A percentile compares a stretch with the other conserved stretches of the same genome.
These are phyloP conservation scores for Andricus curvator DNA, from an alignment of 2,888 invertebrate species.

Conservation along the genomic window DNA sequence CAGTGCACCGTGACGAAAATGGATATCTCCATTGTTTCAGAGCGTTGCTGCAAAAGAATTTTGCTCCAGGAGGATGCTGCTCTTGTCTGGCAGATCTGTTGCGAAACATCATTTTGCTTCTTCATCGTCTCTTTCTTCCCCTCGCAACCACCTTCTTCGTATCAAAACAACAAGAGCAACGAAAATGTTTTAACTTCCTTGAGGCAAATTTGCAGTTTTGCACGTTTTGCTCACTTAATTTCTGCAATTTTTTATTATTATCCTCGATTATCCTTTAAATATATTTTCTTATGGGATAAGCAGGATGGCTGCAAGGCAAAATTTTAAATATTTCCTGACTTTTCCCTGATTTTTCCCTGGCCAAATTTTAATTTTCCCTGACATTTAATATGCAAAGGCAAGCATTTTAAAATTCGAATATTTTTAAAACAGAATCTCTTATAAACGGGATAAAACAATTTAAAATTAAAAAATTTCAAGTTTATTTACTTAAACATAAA, in stretches of 20 bases:
- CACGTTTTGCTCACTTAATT: not conserved
- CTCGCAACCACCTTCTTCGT: not conserved
- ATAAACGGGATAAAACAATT: no score
- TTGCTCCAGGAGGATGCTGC: slow-evolving; percentile 33
- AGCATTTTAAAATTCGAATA: no score
- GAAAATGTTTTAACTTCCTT: slow-evolving; percentile 43
- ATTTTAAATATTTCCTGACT: no score
- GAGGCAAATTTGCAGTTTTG: not conserved
- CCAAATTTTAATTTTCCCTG: no score
- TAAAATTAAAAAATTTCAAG: no score
- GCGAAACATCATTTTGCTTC: slow-evolving; percentile 34
- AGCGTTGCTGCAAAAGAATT: slow-evolving; percentile 13
- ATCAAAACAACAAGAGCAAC: slow-evolving; percentile 23
- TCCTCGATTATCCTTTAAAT: no score
- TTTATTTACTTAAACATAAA: no score
- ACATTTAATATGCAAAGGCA: no score
- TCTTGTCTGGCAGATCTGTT: slow-evolving; percentile 23
- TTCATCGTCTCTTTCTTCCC: slow-evolving; percentile 35
- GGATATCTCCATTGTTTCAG: slow-evolving; percentile 2
- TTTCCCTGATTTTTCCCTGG: no score
- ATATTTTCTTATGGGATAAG: no score
- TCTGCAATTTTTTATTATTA: not conserved
- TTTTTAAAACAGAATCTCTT: no score
- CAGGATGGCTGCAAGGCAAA: no score
- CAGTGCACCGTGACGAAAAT: slow-evolving; percentile 7